Evolutionary conservation across 2,888 invertebrate genomes (phyloP).

Genomic region (Dynastes grantii): DNA sequence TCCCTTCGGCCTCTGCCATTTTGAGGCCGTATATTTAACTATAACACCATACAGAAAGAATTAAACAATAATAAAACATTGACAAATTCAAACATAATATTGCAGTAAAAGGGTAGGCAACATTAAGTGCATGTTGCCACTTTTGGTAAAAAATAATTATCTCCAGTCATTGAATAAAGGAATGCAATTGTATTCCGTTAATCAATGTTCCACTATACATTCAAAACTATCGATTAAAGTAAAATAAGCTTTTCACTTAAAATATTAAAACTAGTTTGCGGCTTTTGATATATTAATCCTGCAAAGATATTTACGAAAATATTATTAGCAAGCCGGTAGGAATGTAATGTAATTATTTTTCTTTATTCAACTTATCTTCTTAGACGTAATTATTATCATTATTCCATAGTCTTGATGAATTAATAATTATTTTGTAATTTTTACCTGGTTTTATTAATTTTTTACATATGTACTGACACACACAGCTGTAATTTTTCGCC

Average conservation of each 20-base stretch:
- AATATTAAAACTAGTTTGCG: not conserved
- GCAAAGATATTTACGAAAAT: not conserved
- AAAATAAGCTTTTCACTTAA: not conserved
- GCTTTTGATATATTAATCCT: not conserved
- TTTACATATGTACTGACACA: constrained; percentile 59
- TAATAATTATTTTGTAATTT: constrained; percentile 49
- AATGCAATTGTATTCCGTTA: too few species aligned
- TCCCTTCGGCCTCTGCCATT: constrained; percentile 96
- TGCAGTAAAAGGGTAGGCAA: constrained; percentile 51
- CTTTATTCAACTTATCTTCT: not conserved
- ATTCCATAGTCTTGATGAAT: not conserved
- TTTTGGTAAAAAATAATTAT: constrained; percentile 40
- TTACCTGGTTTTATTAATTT: constrained; percentile 49
- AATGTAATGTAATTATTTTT: not conserved
- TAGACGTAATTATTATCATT: not conserved
- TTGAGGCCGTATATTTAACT: constrained; percentile 61
- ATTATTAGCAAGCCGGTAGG: not conserved
- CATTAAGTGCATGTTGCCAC: constrained; percentile 22
- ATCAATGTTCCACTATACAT: not conserved
- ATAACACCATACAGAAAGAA: constrained; percentile 49
- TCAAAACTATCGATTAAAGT: constrained; percentile 49
- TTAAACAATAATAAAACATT: constrained; percentile 48
- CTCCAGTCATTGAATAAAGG: not conserved
- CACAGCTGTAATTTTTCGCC: constrained; percentile 64
- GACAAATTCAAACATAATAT: constrained; percentile 44